Evolutionary conservation across 1,140 invertebrate genomes (phyloP), one percentile per base, ranked within the genome.

Genomic region (Pseudomyrmex dendroicus): DNA sequence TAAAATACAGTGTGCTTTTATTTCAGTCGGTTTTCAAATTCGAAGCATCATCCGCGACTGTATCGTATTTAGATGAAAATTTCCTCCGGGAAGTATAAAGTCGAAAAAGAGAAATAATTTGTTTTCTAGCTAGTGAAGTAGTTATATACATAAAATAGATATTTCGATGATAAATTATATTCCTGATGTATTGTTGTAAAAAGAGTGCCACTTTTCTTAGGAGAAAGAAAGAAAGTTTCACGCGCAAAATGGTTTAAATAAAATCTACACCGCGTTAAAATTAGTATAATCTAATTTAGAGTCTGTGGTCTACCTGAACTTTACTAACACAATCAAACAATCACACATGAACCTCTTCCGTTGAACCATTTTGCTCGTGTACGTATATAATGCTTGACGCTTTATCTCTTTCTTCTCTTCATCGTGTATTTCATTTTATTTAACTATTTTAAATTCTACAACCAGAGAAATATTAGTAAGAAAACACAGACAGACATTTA

Each of bases 211-310:
- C 35, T 35, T 35, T 7, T 35, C 5, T 35, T 35, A 25, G 25
- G 2, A 5, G 0, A 35, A 35, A 35, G 5, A 35, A 35, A 35
- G 13, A 56, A 20, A 57, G 10, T 44, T 68, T 8, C 12, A 12
- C 35, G 35, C 35, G 35, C 35, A 35, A 17, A 52, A 2, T 48
- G 52, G 3, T 15, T n/a, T n/a, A 22, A 72, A 46, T 80, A 25
- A 80, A 72, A 35, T 72, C 72, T 80, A 72, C 22, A 56, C 54
- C 7, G 20, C 25, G 76, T 80, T 80, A 80, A 80, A 80, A 80
- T 80, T 80, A 80, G 68, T 72, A 56, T 12, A 35, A 35, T 17
- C 68, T 56, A 44, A 72, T 56, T 56, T 72, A 57, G 35, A 35
- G 44, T 20, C 66, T 25, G 74, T n/a, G 54, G 8, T 48, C 66